phyloP scores from a whole-genome alignment of 2,113 vertebrate genomes.

The Hippocampus guttulatus region DNA sequence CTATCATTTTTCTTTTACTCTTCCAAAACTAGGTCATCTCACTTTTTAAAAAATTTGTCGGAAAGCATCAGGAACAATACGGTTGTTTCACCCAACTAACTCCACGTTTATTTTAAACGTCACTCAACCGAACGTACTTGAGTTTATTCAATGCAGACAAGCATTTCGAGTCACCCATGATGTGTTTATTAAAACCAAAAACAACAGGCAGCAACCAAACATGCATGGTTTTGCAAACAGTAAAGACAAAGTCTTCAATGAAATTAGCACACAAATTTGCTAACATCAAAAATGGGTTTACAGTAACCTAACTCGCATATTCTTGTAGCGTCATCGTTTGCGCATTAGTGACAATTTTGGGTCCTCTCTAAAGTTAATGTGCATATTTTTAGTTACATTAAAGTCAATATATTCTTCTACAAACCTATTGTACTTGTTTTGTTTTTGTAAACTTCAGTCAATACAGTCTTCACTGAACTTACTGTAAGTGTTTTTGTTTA shows the following conservation, averaged over 20 bases:
- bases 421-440: not conserved
- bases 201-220: too few species aligned
- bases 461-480: not conserved
- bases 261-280: too few species aligned
- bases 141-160: too few species aligned
- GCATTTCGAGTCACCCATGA: too few species aligned
- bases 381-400: not conserved
- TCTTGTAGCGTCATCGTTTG: too few species aligned
- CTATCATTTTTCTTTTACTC: not conserved
- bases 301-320: too few species aligned
- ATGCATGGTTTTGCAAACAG: too few species aligned
- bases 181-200: too few species aligned
- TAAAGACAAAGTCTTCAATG: too few species aligned
- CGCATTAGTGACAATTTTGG: not conserved
- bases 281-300: too few species aligned
- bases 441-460: not conserved
- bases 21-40: not conserved
- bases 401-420: not conserved
- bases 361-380: not conserved
- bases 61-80: not conserved
- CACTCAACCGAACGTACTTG: not conserved
- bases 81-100: not conserved
- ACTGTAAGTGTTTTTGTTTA: not conserved
- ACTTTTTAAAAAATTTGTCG: not conserved
- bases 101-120: not conserved